Conservation (phyloP, 1,140 invertebrate species). For the Cydia amplana region DNA sequence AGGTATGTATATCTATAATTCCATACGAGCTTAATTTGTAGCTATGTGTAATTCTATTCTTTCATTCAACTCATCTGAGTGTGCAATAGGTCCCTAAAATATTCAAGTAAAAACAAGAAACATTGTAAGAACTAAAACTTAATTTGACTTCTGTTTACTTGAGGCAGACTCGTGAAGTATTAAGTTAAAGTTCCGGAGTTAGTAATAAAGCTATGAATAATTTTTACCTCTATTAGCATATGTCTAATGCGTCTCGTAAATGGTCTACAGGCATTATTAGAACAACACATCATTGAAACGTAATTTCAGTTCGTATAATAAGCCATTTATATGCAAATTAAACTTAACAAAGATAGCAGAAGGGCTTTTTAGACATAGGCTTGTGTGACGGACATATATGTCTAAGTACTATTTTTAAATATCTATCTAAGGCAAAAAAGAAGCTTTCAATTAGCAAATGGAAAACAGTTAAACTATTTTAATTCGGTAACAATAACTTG, state of each 20-base stretch:
- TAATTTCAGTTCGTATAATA: conserved; percentile 55
- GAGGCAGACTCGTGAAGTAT: background rate
- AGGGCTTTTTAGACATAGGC: conserved; percentile 50
- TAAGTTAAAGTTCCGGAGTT: background rate
- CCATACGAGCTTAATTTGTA: too few species aligned
- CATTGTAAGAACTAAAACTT: too few species aligned
- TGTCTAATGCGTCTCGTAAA: conserved; percentile 43
- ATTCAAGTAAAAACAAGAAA: too few species aligned
- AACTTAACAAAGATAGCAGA: conserved; percentile 59
- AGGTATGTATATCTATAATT: too few species aligned
- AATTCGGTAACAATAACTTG: too few species aligned
- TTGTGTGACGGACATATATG: conserved; percentile 19
- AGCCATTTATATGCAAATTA: conserved; percentile 68
- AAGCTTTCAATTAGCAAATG: too few species aligned
- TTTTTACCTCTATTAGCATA: conserved; percentile 38
- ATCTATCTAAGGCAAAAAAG: too few species aligned
- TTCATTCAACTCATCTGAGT: too few species aligned
- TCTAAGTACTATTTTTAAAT: background rate
- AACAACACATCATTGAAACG: conserved; percentile 60
- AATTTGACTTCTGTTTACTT: too few species aligned
- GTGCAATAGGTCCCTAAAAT: too few species aligned
- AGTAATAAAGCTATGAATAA: background rate
- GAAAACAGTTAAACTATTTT: too few species aligned
- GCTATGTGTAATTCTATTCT: too few species aligned
- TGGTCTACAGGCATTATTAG: conserved; percentile 45